Evolutionary conservation across 2,888 invertebrate genomes (phyloP), one percentile per base, ranked within the genome.

Genomic region (Cephus rjabovi): DNA sequence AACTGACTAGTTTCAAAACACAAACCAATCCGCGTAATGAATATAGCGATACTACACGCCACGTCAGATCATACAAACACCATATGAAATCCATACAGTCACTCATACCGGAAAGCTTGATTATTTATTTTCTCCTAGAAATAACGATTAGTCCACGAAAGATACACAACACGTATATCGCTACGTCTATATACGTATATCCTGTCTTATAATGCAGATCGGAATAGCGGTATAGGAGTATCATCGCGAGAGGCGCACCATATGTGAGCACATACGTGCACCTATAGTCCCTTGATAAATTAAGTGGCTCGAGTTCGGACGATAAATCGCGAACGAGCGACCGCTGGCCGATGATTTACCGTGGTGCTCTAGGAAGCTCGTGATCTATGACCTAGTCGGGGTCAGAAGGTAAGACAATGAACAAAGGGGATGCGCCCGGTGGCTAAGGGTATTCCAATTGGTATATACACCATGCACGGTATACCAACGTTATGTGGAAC

Each of bases 321-420:
- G 85, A 89, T 88, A 89, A 87, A 89, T 89, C 85, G 83, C 80
- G 76, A 84, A 84, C 85, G 83, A 86, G 83, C 85, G 81, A 83
- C 83, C 77, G 80, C 33, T 71, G 85, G 79, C 84, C 86, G 87
- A 89, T 88, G 89, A 89, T 89, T 85, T 86, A 86, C 82, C 82
- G 83, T 75, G 81, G 81, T 80, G 85, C 83, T 84, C 82, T 84
- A 85, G 85, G 83, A 85, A 83, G 84, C 71, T 31, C 79, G 85
- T 87, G 87, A 87, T 87, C 87, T 87, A 87, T 81, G 87, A 87
- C 40, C 77, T 74, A n/a, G 34, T 35, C 34, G 23, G 74, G 23
- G 74, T 74, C 78, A 75, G 77, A 80, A 82, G 83, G 84, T 87
- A 87, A 88, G 88, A 88, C 88, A 88, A 86, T 88, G 86, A 84